Evolutionary conservation across 2,797 vertebrate species (phyloP), one percentile per base, ranked within the genome.

Genomic region (Gymnothorax javanicus): DNA sequence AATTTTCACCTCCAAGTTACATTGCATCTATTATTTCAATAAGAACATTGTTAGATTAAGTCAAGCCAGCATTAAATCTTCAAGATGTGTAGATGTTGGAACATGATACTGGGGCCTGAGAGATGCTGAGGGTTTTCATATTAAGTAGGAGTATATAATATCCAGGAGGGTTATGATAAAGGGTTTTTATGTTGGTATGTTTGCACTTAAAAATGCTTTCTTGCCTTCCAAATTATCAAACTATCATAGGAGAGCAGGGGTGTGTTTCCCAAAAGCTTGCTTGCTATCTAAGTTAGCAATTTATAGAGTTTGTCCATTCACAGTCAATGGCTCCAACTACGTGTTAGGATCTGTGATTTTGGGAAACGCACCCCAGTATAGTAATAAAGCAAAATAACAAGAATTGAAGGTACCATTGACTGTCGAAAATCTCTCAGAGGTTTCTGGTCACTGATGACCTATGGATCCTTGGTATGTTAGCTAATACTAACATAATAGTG

Each of bases 401-500:
- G 13, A 56, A 56, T 1, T 4, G 77, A 56, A 54, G 23, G 54
- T 9, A 33, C n/a, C n/a, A 83, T 33, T 60, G 59, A 83, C 82
- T 27, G 56, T 83, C 52, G 77, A 59, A 59, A 60, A 83, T 83
- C 0, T 27, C 33, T 17, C 23, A 33, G 67, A 43, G 9, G 59
- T 64, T 67, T 84, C n/a, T 85, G 52, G 43, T 52, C 64, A 43
- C 43, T 71, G 84, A 71, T 73, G 69, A 85, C 64, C 33, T 56
- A 54, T 69, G 12, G 8, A 62, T 12, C 43, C 33, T 69, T 67
- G 52, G 27, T 20, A 56, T 82, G 73, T 85, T 75, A 58, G 85
- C 85, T 84, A 23, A 27, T 60, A 86, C 83, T 84, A 62, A 20
- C 64, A 56, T 23, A 69, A 71, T 90, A 86, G 86, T 59, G 79